Evolutionary conservation across 2,113 vertebrate genomes (phyloP).

Genomic region (Oncorhynchus tshawytscha): DNA sequence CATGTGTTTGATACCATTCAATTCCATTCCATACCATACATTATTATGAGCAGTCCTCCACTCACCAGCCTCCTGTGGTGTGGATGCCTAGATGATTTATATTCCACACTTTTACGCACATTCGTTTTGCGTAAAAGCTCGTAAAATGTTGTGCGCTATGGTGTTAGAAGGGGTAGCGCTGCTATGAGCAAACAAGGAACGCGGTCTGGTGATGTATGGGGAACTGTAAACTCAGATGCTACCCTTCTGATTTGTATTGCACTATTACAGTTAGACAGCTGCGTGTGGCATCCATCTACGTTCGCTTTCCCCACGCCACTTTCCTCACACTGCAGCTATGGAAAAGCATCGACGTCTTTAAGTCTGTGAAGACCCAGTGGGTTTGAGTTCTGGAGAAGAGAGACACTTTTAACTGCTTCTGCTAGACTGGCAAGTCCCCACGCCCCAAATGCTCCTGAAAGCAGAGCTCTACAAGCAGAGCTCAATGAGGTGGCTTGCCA

Average conservation of each 20-base stretch:
- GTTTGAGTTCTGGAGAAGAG: constrained; percentile 58
- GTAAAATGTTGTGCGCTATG: not conserved
- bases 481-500: constrained; percentile 58
- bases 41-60: not conserved
- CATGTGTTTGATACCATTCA: not conserved
- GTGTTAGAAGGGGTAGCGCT: constrained; percentile 30
- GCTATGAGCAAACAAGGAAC: constrained; percentile 27
- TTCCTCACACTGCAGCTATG: constrained; percentile 50
- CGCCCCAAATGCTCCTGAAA: constrained; percentile 55
- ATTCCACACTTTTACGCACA: constrained; percentile 32
- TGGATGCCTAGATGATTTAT: constrained; percentile 49
- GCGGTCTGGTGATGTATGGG: constrained; percentile 53
- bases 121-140: constrained; percentile 51
- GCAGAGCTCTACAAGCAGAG: constrained; percentile 42
- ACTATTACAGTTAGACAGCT: constrained; percentile 53
- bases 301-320: constrained; percentile 53
- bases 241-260: constrained; percentile 76
- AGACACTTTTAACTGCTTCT: constrained; percentile 57
- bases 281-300: constrained; percentile 78
- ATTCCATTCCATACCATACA: constrained; percentile 49
- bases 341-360: constrained; percentile 73
- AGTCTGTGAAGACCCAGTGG: constrained; percentile 68
- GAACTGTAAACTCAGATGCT: constrained; percentile 64
- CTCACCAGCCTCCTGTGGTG: too few species aligned
- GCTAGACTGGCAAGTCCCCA: constrained; percentile 56